These are phyloP conservation scores for Nothoprocta pentlandii DNA, from an alignment of 2,113 vertebrate genomes.

Conservation along the genomic window DNA sequence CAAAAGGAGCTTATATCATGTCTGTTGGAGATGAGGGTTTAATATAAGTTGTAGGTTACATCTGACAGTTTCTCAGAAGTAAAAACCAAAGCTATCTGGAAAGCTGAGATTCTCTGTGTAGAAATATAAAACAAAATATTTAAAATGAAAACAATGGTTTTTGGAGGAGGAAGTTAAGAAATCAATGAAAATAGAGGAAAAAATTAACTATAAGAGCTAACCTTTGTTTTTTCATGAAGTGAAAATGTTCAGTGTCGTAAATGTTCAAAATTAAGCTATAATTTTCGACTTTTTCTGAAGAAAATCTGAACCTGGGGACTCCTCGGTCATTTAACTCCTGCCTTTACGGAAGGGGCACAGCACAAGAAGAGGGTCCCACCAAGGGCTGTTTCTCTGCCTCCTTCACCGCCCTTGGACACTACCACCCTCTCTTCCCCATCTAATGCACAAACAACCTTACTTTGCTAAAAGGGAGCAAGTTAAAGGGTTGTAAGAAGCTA, in stretches of 20 bases:
- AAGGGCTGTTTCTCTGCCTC: too few relatives aligned
- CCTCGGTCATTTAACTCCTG: too few relatives aligned
- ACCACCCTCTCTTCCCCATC: background rate
- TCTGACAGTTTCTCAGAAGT: constrained; percentile 39
- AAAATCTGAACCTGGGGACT: background rate
- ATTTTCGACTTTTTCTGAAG: background rate
- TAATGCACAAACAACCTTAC: background rate
- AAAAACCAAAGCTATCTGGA: constrained; percentile 34
- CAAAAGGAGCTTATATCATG: constrained; percentile 28
- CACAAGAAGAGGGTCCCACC: too few relatives aligned
- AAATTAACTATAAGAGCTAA: background rate
- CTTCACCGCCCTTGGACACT: too few relatives aligned
- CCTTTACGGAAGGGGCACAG: too few relatives aligned
- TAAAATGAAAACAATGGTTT: background rate
- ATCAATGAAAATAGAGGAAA: background rate
- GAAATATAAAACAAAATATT: constrained; percentile 36
- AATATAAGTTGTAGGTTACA: constrained; percentile 47
- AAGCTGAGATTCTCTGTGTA: constrained; percentile 11
- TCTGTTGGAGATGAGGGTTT: constrained; percentile 42
- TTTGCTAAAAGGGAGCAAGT: background rate
- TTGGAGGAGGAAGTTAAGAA: constrained; percentile 7
- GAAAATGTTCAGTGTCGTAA: background rate
- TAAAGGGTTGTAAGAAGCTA: background rate
- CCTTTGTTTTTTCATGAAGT: background rate
- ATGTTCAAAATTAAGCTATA: background rate